phyloP scores from a whole-genome alignment of 2,888 invertebrate species.

The Alcis repandata region DNA sequence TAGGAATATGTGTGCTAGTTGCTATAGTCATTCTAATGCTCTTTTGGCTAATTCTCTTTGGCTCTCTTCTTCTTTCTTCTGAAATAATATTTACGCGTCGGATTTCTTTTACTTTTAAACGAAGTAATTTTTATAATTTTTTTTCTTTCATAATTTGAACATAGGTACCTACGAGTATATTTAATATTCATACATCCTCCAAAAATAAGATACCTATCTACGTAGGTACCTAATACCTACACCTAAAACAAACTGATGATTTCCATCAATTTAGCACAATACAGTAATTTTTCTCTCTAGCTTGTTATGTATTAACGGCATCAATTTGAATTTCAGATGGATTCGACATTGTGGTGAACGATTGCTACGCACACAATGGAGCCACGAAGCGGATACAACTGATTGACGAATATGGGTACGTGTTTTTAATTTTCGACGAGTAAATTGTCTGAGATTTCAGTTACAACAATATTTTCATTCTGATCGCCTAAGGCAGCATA shows the following conservation, averaged over 20 bases:
- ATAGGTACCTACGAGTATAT: too few relatives aligned
- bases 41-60: too few relatives aligned
- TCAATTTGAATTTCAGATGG: constrained; percentile 88
- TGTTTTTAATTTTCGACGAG: neutral
- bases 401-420: constrained; percentile 96
- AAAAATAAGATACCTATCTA: too few relatives aligned
- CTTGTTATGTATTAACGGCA: constrained; percentile 37
- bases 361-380: constrained; percentile 97
- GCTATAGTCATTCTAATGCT: neutral
- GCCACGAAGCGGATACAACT: constrained; percentile 96
- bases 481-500: neutral
- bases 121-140: too few relatives aligned
- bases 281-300: neutral
- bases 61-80: too few relatives aligned
- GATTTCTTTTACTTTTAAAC: too few relatives aligned
- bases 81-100: too few relatives aligned
- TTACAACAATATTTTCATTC: neutral
- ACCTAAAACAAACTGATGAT: too few relatives aligned
- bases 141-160: too few relatives aligned
- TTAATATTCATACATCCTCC: too few relatives aligned
- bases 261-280: too few relatives aligned
- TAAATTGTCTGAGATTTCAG: neutral
- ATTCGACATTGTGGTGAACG: constrained; percentile 97
- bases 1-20: neutral
- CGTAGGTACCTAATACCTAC: too few relatives aligned